Evolutionary conservation across 92 coral and sea anemone genomes (phyloP), one percentile per base, ranked within the genome.

Genomic region (Epizoanthus stellaris): DNA sequence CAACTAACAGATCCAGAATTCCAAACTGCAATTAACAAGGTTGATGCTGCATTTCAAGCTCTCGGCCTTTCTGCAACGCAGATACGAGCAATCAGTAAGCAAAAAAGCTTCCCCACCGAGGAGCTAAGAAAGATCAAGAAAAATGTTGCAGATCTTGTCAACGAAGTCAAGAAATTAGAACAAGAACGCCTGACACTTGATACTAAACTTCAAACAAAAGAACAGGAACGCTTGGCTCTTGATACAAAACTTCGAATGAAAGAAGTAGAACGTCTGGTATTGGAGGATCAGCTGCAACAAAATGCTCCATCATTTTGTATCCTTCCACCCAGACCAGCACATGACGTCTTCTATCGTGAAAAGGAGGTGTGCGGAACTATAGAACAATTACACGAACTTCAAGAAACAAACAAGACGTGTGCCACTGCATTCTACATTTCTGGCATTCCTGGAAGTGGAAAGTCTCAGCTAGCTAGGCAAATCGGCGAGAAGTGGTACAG

Each of bases 271-370:
- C n/a, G n/a, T n/a, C n/a, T n/a, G n/a, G n/a, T n/a, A n/a, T n/a
- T n/a, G n/a, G n/a, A n/a, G n/a, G n/a, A n/a, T n/a, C n/a, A n/a
- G n/a, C n/a, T n/a, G n/a, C n/a, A n/a, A n/a, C n/a, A n/a, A n/a
- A n/a, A n/a, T n/a, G 52, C 16, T 15, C 3, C 2, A 4, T 53
- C 83, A 38, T 77, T 77, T 39, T 7, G 63, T 36, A 47, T 77
- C 16, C 68, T 77, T 56, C 83, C 70, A 15, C 70, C 70, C 2
- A 10, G 38, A 14, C 83, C 83, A 54, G 40, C 70, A 17, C 83
- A 77, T 40, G 68, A 77, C 11, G 68, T 77, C 42, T n/a, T 77
- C 30, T 19, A 47, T 49, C 67, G 83, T 4, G 3, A 56, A 17
- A 68, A 21, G 4, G 43, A 56, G 11, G 42, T 77, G n/a, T 3